Conservation (phyloP, 1,140 invertebrate genomes). For the Phymorhynchus buccinoides region DNA sequence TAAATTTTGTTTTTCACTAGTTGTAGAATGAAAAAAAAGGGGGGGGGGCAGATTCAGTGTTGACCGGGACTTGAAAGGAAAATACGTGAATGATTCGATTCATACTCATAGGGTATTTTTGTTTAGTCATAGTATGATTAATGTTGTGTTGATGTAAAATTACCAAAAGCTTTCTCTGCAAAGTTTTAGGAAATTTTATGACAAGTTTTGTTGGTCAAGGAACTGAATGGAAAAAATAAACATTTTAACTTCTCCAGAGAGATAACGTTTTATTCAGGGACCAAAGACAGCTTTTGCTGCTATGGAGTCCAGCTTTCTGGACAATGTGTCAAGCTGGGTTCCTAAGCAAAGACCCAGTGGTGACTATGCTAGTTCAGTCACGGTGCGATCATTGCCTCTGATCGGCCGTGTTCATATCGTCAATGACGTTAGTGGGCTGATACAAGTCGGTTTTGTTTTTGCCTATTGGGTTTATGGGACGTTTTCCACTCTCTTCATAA, state of each 20-base stretch:
- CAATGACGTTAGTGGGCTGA: conserved; percentile 54
- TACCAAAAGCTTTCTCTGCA: too few species aligned
- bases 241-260: neutral
- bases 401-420: conserved; percentile 56
- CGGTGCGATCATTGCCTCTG: conserved; percentile 34
- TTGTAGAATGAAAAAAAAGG: too few species aligned
- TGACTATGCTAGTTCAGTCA: conserved; percentile 24
- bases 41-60: too few species aligned
- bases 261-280: neutral
- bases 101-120: too few species aligned
- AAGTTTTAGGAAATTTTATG: too few species aligned
- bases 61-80: too few species aligned
- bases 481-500: conserved; percentile 48
- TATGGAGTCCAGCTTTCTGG: neutral
- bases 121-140: too few species aligned
- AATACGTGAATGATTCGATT: too few species aligned
- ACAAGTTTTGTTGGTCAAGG: neutral
- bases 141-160: too few species aligned
- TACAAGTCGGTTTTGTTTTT: conserved; percentile 45
- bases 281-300: neutral
- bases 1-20: too few species aligned
- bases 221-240: neutral
- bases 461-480: conserved; percentile 63
- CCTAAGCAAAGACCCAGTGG: neutral
- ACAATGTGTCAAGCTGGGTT: neutral